A percentile compares a stretch with the other conserved stretches of the same genome.
phyloP scores from a whole-genome alignment of 1,140 invertebrate genomes.

The Sitodiplosis mosellana region DNA sequence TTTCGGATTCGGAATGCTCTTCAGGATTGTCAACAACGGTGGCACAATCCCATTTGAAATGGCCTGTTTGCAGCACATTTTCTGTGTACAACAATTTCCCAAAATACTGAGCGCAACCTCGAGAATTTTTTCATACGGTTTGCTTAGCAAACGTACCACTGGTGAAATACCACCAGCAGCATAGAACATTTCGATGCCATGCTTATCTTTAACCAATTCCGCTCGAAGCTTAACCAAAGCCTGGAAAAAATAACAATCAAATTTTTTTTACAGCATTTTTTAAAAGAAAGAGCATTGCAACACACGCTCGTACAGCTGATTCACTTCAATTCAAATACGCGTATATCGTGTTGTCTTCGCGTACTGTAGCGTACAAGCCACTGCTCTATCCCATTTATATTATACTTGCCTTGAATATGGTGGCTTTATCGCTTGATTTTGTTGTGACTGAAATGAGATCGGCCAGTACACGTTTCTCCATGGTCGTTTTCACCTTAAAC shows the following conservation, averaged over 20 bases:
- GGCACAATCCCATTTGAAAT: constrained; percentile 15
- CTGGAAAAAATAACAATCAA: constrained; percentile 18
- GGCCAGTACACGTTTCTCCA: no score
- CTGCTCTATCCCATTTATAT: no score
- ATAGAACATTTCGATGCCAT: constrained; percentile 19
- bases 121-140: constrained; percentile 24
- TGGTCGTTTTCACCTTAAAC: no score
- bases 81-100: constrained; percentile 30
- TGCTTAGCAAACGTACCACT: constrained; percentile 14
- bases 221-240: constrained; percentile 21
- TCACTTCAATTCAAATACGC: no score
- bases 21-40: constrained; percentile 17
- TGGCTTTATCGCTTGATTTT: no score
- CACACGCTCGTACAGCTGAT: no score
- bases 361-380: no score
- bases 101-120: constrained; percentile 30
- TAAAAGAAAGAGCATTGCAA: no score
- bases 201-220: constrained; percentile 20
- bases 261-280: no score
- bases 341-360: no score
- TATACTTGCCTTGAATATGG: no score
- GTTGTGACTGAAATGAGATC: no score
- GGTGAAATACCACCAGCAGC: constrained; percentile 17
- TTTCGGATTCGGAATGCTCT: constrained; percentile 20
- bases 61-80: constrained; percentile 18